These are phyloP conservation scores for Eupithecia dodoneata DNA, from an alignment of 2,888 invertebrate species.

Conservation along the genomic window DNA sequence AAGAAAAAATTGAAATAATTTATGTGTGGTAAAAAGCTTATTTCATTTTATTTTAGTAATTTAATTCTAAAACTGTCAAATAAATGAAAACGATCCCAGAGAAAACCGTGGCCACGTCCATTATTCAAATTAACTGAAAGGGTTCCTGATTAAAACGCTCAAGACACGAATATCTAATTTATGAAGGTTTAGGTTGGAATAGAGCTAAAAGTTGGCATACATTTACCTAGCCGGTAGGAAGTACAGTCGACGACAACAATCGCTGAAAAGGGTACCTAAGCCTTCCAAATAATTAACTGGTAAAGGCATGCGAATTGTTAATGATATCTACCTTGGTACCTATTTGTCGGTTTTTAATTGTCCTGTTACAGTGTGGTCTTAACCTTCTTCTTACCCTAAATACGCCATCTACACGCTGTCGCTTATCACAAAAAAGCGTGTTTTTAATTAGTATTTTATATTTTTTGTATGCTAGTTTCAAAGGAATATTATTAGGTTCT, in stretches of 20 bases:
- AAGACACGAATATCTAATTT: slow-evolving; percentile 42
- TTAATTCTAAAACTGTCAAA: neutral
- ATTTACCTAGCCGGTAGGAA: neutral
- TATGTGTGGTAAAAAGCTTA: too few relatives aligned
- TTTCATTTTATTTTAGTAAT: neutral
- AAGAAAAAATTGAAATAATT: too few relatives aligned
- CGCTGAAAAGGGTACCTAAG: neutral
- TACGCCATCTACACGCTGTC: too few relatives aligned
- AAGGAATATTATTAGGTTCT: too few relatives aligned
- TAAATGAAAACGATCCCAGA: slow-evolving; percentile 6
- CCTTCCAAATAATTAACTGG: neutral
- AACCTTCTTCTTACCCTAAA: too few relatives aligned
- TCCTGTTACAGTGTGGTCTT: too few relatives aligned
- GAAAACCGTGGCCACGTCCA: slow-evolving; percentile 42
- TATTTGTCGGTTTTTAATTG: too few relatives aligned
- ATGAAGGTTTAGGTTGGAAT: slow-evolving; percentile 3
- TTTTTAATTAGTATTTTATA: too few relatives aligned
- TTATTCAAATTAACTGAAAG: slow-evolving; percentile 69
- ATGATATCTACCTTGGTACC: neutral
- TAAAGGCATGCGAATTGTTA: neutral
- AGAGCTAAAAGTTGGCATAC: slow-evolving; percentile 38
- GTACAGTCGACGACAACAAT: neutral
- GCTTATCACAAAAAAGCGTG: too few relatives aligned
- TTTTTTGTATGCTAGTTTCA: too few relatives aligned
- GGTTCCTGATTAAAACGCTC: slow-evolving; percentile 70